Conservation (phyloP, 2,113 vertebrate species). For the Nerophis ophidion region DNA sequence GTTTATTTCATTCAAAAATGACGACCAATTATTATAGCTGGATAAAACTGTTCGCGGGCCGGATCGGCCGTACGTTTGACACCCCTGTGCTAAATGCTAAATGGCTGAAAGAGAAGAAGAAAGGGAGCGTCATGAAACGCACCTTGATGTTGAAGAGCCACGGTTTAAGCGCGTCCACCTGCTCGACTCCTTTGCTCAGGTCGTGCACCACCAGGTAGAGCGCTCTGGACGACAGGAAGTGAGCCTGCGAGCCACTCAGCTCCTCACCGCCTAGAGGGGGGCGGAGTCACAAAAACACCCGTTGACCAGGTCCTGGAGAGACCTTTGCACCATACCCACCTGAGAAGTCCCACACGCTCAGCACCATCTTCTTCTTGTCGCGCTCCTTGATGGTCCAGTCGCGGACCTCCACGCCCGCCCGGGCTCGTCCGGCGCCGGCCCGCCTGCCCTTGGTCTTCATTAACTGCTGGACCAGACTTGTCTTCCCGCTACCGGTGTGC, state of each 20-base stretch:
- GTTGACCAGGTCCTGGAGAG: not conserved
- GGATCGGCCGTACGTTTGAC: no score
- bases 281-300: not conserved
- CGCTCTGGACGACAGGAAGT: constrained; percentile 89
- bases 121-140: constrained; percentile 9
- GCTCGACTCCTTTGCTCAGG: constrained; percentile 84
- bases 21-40: no score
- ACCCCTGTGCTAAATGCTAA: no score
- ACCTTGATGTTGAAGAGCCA: constrained; percentile 99
- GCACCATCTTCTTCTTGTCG: constrained; percentile 79
- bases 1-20: no score
- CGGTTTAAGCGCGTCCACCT: constrained; percentile 88
- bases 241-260: constrained; percentile 83
- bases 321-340: constrained; percentile 62
- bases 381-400: constrained; percentile 84
- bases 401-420: constrained; percentile 79
- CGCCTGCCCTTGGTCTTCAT: constrained; percentile 81
- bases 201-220: constrained; percentile 92
- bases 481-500: constrained; percentile 87
- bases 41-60: no score
- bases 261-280: constrained; percentile 78
- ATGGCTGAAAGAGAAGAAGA: no score
- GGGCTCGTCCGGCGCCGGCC: constrained; percentile 39
- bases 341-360: constrained; percentile 97
- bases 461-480: constrained; percentile 82